These are phyloP conservation scores for Heteromormyrus szaboi DNA, from an alignment of 2,797 vertebrate species.

Conservation along the genomic window DNA sequence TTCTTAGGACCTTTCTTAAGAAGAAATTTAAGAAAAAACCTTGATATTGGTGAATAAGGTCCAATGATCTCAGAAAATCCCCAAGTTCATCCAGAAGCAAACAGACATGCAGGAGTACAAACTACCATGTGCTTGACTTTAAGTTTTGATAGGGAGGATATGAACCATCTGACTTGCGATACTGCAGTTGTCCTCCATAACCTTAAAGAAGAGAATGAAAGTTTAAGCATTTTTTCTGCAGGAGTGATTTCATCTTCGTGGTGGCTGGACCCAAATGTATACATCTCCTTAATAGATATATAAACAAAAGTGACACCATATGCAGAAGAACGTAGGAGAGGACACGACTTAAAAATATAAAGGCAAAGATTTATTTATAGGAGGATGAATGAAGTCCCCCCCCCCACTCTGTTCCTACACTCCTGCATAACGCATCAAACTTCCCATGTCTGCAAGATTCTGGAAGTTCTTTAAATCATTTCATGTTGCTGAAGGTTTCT, in stretches of 20 bases:
- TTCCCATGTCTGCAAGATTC: neutral
- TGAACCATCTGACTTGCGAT: constrained; percentile 47
- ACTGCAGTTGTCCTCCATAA: constrained; percentile 51
- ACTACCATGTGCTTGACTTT: constrained; percentile 60
- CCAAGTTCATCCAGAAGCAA: neutral
- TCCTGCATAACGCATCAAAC: neutral
- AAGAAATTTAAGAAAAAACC: too few relatives aligned
- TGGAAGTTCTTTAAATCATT: neutral
- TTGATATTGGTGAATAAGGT: neutral
- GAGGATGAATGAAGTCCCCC: neutral
- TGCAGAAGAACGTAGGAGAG: too few relatives aligned
- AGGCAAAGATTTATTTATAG: neutral
- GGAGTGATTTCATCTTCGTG: neutral
- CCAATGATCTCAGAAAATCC: neutral
- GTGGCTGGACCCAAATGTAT: neutral
- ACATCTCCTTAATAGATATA: too few relatives aligned
- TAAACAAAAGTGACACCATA: too few relatives aligned
- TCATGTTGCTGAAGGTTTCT: neutral
- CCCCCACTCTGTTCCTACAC: neutral
- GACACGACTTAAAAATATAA: neutral
- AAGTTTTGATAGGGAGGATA: constrained; percentile 35
- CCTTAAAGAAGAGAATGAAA: constrained; percentile 40
- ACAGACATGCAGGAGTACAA: neutral
- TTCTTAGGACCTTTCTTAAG: too few relatives aligned
- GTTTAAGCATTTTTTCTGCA: neutral